Evolutionary conservation across 53 echinoderm and acorn worm species (phyloP), one percentile per base, ranked within the genome.

Genomic region (Patiria pectinifera): DNA sequence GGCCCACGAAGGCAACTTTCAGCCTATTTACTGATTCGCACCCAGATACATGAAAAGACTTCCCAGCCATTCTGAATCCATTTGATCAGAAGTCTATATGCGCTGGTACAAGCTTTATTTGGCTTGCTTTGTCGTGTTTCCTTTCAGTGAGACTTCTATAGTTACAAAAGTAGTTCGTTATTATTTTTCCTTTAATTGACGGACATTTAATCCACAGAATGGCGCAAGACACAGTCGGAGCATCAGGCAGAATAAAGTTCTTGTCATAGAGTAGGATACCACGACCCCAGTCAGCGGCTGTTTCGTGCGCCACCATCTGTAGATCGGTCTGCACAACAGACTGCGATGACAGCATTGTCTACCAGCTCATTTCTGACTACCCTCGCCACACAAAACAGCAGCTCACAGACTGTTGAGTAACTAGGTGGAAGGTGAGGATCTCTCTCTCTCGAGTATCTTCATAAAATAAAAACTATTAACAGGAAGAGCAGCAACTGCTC

Each of bases 141-240:
- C 35, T 35, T 35, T 35, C 9, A 11, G 60, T 12, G 12, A 60
- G 60, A 11, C 60, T 12, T 60, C 12, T 18, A 66, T 11, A 15
- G 15, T 16, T 66, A 18, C 8, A 66, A 66, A 0, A 18, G 13
- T 3, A 66, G 19, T 18, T 83, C 13, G 24, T 60, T 83, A 19
- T 69, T 62, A 6, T 63, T 21, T 45, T 44, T 19, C 15, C 44
- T 85, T 53, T 48, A 2, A 23, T 2, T 18, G 3, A 4, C 13
- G n/a, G 2, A 3, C 19, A 43, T 84, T 84, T 84, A 24, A 85
- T 86, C 13, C 23, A 53, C 87, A 87, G 87, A 87, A 53, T 87
- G 87, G 87, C 45, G 87, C n/a, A 87, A 62, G 53, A 87, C 87
- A 35, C 76, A 87, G 78, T 10, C 2, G 35, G 87, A 87, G 87